Conservation (phyloP, 2,113 vertebrate species). For the Tonatia bakeri region DNA sequence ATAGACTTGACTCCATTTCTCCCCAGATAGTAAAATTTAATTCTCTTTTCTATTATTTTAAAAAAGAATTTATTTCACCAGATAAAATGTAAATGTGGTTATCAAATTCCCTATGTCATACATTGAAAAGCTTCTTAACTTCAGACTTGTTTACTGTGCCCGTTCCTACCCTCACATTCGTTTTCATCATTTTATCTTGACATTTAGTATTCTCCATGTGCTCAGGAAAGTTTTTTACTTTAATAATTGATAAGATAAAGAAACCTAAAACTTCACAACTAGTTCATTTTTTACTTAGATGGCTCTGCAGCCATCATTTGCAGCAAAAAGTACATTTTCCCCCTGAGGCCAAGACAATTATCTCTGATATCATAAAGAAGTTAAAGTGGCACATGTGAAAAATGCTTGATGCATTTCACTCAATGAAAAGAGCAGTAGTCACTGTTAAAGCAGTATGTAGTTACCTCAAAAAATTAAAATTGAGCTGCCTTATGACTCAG, state of each 20-base stretch:
- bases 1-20: constrained; percentile 30
- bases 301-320: constrained; percentile 63
- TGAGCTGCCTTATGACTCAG: neutral
- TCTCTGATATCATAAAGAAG: constrained; percentile 77
- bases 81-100: constrained; percentile 13
- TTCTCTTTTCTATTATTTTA: constrained; percentile 58
- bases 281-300: constrained; percentile 75
- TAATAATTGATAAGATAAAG: constrained; percentile 78
- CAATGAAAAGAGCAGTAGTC: constrained; percentile 28
- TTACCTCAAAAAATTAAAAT: neutral
- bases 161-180: neutral
- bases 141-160: neutral
- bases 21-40: neutral
- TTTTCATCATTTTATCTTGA: constrained; percentile 48
- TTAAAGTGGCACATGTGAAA: constrained; percentile 62
- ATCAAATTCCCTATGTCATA: neutral
- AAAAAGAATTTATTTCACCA: constrained; percentile 34
- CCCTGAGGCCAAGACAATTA: constrained; percentile 80
- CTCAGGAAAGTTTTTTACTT: constrained; percentile 65
- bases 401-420: constrained; percentile 69
- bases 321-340: constrained; percentile 76
- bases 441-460: neutral
- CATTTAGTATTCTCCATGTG: constrained; percentile 59
- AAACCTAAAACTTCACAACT: constrained; percentile 67
- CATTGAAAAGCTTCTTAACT: constrained; percentile 11